A percentile compares a stretch with the other conserved stretches of the same genome.
Conservation (phyloP, 2,888 invertebrate species). For the Diaperis boleti region DNA sequence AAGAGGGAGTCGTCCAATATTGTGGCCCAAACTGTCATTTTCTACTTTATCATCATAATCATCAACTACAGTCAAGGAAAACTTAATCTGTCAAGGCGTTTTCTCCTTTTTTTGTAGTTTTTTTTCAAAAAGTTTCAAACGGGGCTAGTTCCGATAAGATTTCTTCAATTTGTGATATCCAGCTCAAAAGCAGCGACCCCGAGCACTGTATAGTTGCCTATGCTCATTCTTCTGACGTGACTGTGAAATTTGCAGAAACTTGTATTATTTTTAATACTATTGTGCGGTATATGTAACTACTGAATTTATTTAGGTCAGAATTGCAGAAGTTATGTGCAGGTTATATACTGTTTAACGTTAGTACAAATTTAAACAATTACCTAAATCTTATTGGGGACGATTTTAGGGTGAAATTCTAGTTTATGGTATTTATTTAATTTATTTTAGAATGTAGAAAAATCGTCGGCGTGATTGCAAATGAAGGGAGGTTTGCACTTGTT, state of each 20-base stretch:
- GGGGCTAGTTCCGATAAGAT: no score
- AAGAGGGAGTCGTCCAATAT: neutral
- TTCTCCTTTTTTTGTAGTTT: no score
- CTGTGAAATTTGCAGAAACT: neutral
- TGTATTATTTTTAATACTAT: neutral
- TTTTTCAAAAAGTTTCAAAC: no score
- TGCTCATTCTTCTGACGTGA: neutral
- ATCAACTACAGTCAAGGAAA: no score
- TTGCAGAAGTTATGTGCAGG: neutral
- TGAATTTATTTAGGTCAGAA: no score
- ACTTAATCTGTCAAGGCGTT: no score
- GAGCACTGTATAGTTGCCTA: neutral
- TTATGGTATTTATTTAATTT: neutral
- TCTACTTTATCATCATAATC: no score
- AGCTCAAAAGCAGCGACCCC: no score
- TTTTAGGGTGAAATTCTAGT: neutral
- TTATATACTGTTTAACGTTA: neutral
- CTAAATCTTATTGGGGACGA: neutral
- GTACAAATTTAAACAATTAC: neutral
- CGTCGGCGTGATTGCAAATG: neutral
- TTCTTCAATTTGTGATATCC: no score
- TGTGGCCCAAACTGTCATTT: no score
- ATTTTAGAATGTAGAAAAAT: neutral
- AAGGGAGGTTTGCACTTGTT: neutral
- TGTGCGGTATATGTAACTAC: neutral